These are phyloP conservation scores for Listrodromus nycthemerus DNA, from an alignment of 2,888 invertebrate genomes.

Conservation along the genomic window DNA sequence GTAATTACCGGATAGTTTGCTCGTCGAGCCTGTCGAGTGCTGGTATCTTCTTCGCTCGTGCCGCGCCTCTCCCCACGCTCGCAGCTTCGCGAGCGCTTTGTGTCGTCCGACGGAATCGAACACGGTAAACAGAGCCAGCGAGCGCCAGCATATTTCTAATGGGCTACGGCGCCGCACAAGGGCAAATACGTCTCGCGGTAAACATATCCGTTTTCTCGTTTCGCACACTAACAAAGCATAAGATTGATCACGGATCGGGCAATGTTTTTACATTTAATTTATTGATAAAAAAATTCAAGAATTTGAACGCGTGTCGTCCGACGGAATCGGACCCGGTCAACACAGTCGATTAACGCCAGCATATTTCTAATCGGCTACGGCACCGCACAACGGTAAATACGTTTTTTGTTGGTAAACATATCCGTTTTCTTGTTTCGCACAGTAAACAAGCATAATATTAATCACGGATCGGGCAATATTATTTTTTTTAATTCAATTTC, in stretches of 20 bases:
- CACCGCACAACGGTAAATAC: background rate
- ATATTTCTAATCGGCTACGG: constrained; percentile 29
- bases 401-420: background rate
- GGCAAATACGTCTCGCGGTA: background rate
- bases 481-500: too few relatives aligned
- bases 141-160: constrained; percentile 36
- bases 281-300: too few relatives aligned
- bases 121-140: constrained; percentile 2
- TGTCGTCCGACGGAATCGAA: constrained; percentile 21
- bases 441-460: background rate
- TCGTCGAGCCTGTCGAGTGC: constrained; percentile 60
- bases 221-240: background rate
- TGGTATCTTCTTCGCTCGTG: constrained; percentile 52
- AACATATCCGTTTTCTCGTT: too few relatives aligned
- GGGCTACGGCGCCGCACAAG: background rate
- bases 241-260: background rate
- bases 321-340: constrained; percentile 17
- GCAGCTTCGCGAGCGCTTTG: constrained; percentile 16
- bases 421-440: background rate
- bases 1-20: constrained; percentile 76
- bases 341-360: constrained; percentile 6
- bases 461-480: background rate
- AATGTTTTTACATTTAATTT: too few relatives aligned
- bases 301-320: constrained; percentile 1
- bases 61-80: background rate